Conservation (phyloP, 1,140 invertebrate species). For the Lucilia sericata region DNA sequence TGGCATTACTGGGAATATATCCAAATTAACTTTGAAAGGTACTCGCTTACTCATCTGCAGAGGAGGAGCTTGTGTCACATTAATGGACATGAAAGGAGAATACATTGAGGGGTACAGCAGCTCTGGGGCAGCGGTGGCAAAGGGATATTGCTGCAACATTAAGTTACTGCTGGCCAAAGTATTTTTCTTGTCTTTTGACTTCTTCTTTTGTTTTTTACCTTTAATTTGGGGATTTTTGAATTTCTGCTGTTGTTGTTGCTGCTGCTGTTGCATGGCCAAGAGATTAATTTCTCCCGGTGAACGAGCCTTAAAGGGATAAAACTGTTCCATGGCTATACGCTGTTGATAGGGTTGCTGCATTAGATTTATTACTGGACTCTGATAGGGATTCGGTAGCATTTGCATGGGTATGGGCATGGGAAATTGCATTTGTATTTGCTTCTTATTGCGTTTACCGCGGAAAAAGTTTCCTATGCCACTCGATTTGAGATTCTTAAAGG, state of each 20-base stretch:
- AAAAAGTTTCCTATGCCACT: conserved; percentile 64
- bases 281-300: conserved; percentile 62
- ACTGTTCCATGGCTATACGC: conserved; percentile 62
- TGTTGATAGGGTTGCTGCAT: conserved; percentile 50
- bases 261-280: conserved; percentile 58
- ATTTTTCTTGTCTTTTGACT: conserved; percentile 54
- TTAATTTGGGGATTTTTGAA: conserved; percentile 37
- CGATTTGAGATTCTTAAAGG: conserved; percentile 62
- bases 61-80: conserved; percentile 55
- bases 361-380: conserved; percentile 16
- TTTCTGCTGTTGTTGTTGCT: conserved; percentile 22
- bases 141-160: conserved; percentile 54
- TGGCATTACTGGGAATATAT: conserved; percentile 60
- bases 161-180: conserved; percentile 39
- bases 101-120: conserved; percentile 49
- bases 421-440: conserved; percentile 60
- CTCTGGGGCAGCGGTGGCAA: conserved; percentile 54
- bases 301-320: conserved; percentile 62
- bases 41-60: conserved; percentile 54
- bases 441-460: conserved; percentile 61
- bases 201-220: conserved; percentile 55
- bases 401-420: conserved; percentile 54
- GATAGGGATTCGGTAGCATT: conserved; percentile 38
- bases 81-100: conserved; percentile 52
- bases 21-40: conserved; percentile 62